A percentile compares a stretch with the other conserved stretches of the same genome.
phyloP scores from a whole-genome alignment of 2,888 invertebrate species.

The Orchesella flavescens region DNA sequence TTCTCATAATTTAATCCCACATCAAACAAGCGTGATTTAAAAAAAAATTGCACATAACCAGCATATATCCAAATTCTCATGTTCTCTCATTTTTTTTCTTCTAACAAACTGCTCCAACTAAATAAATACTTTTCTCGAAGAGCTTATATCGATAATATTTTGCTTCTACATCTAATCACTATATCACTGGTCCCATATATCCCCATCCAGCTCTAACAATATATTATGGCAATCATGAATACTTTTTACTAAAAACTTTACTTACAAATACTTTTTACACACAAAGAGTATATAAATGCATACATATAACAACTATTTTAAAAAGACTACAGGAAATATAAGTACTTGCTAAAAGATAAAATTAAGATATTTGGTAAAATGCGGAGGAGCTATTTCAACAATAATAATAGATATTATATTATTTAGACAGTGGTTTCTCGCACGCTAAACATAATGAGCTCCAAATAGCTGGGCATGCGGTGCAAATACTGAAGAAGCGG shows the following conservation, averaged over 20 bases:
- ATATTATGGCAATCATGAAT: conserved; percentile 44
- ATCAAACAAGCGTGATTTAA: conserved; percentile 25
- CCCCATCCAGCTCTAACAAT: too few species aligned
- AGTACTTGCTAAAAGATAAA: too few species aligned
- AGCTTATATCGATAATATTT: not conserved
- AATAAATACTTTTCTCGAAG: not conserved
- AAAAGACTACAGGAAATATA: too few species aligned
- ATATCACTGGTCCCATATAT: conserved; percentile 15
- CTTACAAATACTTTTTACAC: too few species aligned
- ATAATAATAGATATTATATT: too few species aligned
- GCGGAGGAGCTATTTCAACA: too few species aligned
- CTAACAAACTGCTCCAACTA: not conserved
- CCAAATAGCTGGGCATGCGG: conserved; percentile 71
- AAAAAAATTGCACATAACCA: conserved; percentile 7
- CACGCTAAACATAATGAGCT: conserved; percentile 71
- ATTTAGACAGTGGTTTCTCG: conserved; percentile 70
- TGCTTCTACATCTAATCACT: not conserved
- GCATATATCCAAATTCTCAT: not conserved
- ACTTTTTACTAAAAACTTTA: not conserved
- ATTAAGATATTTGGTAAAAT: too few species aligned
- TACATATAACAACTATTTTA: too few species aligned
- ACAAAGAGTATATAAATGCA: too few species aligned
- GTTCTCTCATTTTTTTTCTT: not conserved
- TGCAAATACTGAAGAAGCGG: conserved; percentile 70
- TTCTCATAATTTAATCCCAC: not conserved